Evolutionary conservation across 2,797 vertebrate species (phyloP).

Genomic region (Glyptemys insculpta): DNA sequence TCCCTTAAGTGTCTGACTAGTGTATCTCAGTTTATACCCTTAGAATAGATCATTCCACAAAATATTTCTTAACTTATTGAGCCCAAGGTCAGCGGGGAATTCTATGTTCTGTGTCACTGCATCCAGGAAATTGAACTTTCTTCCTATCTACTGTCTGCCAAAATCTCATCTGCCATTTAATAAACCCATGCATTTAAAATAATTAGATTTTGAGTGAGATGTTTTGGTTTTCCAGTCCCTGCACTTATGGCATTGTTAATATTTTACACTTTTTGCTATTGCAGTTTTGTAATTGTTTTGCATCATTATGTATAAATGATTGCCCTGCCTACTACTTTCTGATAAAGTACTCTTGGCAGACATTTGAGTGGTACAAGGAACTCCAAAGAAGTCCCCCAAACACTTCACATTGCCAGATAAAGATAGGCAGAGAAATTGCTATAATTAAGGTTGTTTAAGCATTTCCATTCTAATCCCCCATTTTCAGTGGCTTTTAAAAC

Average conservation of each 20-base stretch:
- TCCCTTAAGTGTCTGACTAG: not conserved
- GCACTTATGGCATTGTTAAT: not conserved
- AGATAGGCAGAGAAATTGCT: not conserved
- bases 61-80: not conserved
- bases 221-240: slow-evolving; percentile 8
- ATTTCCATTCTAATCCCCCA: not conserved
- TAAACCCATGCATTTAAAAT: not conserved
- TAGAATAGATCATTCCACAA: not conserved
- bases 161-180: not conserved
- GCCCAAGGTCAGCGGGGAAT: not conserved
- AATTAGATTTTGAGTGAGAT: not conserved
- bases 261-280: not conserved
- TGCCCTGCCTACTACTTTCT: not conserved
- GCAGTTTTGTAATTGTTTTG: not conserved
- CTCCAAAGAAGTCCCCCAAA: not conserved
- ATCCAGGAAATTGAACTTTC: not conserved
- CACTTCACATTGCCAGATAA: not conserved
- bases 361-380: not conserved
- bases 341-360: not conserved
- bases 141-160: not conserved
- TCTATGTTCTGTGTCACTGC: not conserved
- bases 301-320: not conserved
- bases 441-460: not conserved
- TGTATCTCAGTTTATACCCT: not conserved
- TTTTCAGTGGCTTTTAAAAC: not conserved